A percentile compares a stretch with the other conserved stretches of the same genome.
phyloP scores from a whole-genome alignment of 2,113 vertebrate species.

The Caracal caracal region DNA sequence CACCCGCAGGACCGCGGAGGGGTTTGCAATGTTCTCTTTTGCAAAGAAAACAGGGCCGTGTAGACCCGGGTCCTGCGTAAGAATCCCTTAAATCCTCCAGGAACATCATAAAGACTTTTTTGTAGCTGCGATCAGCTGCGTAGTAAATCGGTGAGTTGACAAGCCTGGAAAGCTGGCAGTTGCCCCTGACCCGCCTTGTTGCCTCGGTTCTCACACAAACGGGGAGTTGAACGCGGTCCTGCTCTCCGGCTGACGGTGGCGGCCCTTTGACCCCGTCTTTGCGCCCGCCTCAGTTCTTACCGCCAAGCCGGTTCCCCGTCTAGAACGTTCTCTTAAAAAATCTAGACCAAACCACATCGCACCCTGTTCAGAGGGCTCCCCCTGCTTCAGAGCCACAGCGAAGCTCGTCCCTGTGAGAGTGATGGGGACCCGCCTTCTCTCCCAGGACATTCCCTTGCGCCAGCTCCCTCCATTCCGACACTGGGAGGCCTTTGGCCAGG shows the following conservation, averaged over 20 bases:
- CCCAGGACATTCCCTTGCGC: fast-evolving
- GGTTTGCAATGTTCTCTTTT: neutral
- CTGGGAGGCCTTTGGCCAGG: neutral
- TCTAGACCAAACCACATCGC: neutral
- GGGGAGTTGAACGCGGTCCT: fast-evolving
- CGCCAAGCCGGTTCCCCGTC: neutral
- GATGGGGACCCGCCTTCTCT: neutral
- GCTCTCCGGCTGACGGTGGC: fast-evolving
- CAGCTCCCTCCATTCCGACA: neutral
- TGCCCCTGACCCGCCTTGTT: neutral
- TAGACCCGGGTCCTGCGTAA: neutral
- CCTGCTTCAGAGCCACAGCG: neutral
- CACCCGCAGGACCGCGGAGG: fast-evolving
- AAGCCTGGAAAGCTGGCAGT: neutral
- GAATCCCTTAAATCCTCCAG: neutral
- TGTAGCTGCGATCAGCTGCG: fast-evolving
- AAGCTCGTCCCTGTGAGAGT: neutral
- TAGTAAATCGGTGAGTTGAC: fast-evolving
- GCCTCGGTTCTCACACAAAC: too few relatives aligned
- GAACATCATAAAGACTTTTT: neutral
- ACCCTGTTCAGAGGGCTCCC: neutral
- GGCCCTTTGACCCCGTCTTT: neutral
- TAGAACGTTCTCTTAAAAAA: neutral
- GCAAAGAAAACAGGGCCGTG: neutral
- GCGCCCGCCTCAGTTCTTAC: neutral